Conservation (phyloP, 1,140 invertebrate species). For the Aphis craccivora region DNA sequence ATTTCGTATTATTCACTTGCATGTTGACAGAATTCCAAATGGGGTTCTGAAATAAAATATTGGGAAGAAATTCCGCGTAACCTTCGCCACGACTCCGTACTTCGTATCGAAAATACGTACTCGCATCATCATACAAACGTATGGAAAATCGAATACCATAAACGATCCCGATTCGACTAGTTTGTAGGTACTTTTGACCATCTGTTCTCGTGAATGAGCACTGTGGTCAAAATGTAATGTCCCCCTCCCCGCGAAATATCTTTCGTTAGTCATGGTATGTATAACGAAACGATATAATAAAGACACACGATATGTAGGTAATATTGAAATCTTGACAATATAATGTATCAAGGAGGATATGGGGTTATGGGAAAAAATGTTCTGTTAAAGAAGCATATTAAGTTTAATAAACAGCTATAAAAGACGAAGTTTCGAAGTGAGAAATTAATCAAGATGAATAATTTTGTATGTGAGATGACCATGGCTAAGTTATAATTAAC, state of each 20-base stretch:
- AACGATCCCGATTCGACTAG: background rate
- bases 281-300: background rate
- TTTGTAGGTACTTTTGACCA: background rate
- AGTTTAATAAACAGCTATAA: background rate
- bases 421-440: background rate
- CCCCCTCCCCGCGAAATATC: background rate
- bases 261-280: background rate
- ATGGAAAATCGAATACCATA: background rate
- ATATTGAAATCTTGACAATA: background rate
- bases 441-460: background rate
- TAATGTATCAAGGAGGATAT: background rate
- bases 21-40: conserved; percentile 10
- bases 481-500: background rate
- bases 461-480: background rate
- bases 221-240: background rate
- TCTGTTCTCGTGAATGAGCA: background rate
- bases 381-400: background rate
- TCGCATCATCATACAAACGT: background rate
- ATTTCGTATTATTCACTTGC: background rate
- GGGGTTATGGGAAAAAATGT: background rate
- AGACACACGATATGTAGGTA: too few species aligned
- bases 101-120: background rate
- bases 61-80: background rate
- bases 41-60: conserved; percentile 6
- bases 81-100: background rate